Evolutionary conservation across 2,888 invertebrate species (phyloP).

Genomic region (Tenthredo scrophulariae): DNA sequence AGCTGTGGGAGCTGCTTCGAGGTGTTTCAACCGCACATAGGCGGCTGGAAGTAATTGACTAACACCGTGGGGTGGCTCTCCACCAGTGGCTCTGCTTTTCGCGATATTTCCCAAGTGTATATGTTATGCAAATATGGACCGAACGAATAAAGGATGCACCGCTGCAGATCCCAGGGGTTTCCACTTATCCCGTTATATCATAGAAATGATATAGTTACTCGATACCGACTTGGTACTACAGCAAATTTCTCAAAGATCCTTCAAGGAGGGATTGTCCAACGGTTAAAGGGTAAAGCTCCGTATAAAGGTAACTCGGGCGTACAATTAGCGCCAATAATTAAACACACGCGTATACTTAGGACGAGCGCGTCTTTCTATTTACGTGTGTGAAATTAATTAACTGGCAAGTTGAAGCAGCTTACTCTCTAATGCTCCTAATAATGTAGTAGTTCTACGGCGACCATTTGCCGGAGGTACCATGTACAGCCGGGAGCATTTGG

Average conservation of each 20-base stretch:
- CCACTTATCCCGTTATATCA: neutral
- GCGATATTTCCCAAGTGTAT: constrained; percentile 46
- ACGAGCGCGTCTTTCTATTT: neutral
- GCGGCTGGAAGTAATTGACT: constrained; percentile 59
- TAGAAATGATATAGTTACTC: neutral
- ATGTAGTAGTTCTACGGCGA: constrained; percentile 33
- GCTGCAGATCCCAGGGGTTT: constrained; percentile 5
- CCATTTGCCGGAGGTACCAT: constrained; percentile 13
- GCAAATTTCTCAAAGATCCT: neutral
- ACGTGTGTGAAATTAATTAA: constrained; percentile 37
- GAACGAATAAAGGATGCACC: constrained; percentile 27
- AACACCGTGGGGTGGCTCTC: constrained; percentile 43
- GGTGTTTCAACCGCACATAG: constrained; percentile 53
- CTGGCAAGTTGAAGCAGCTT: constrained; percentile 30
- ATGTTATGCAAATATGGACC: constrained; percentile 36
- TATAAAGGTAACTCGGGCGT: neutral
- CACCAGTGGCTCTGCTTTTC: constrained; percentile 13
- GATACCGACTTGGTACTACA: neutral
- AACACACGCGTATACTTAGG: neutral
- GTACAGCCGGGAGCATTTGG: neutral
- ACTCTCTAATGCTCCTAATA: constrained; percentile 47
- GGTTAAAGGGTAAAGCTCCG: neutral
- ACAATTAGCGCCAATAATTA: neutral
- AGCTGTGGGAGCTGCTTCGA: constrained; percentile 58
- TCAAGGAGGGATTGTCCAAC: neutral